Evolutionary conservation across 2,113 vertebrate genomes (phyloP), one percentile per base, ranked within the genome.

Genomic region (Carlito syrichta): DNA sequence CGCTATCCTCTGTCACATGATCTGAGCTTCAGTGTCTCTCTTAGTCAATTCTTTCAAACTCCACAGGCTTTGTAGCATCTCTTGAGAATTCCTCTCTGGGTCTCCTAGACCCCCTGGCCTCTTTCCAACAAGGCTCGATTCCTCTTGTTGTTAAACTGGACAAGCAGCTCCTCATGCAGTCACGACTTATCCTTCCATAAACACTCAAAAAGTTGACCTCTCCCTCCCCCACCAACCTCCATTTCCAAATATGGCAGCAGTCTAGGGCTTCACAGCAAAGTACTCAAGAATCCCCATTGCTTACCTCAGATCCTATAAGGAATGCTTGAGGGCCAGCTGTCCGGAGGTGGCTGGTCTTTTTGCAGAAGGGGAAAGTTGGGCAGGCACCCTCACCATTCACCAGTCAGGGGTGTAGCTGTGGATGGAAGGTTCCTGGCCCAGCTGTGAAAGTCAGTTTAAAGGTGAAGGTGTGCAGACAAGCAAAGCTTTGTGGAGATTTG

Each of bases 251-350:
- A 16, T 22, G 16, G 16, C n/a, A 4, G 6, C 22, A 0, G 56
- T 35, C 73, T 30, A 23, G 7, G 25, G 20, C 63, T 66, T 84
- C 25, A 13, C 38, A 77, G 66, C 8, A 7, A 73, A 89, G 40
- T 19, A 20, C 16, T 7, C 22, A 3, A 43, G 54, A 38, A 63
- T 30, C 30, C 48, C 52, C n/a, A 6, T 48, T 17, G 5, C 97
- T 96, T 87, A 97, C 96, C 96, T 92, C 19, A 5, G 56, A 32
- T 52, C 73, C 84, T 45, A 27, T 45, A 74, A 81, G 30, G 7
- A 68, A 86, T 19, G 25, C 71, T 84, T 6, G 23, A 43, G 43
- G 32, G 62, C 27, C 45, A 20, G 27, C 25, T 68, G 27, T 35
- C n/a, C 43, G 58, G 11, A 74, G 52, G 60, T 11, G 50, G 10